Base-by-base conservation (phyloP, 2,113 vertebrate species). In the Sinocyclocheilus anshuiensis region DNA sequence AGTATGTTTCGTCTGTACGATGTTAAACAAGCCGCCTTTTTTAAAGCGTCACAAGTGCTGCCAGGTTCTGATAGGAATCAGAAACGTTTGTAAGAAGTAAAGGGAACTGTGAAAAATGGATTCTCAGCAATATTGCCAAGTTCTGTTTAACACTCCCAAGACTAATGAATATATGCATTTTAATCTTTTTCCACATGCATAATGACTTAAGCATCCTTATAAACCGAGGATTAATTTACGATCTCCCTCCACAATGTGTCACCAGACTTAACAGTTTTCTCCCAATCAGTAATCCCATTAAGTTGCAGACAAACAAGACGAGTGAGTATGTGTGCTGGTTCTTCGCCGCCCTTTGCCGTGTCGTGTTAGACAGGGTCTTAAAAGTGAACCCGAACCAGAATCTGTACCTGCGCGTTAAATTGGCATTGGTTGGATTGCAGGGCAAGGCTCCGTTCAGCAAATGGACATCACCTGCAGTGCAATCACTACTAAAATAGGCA, bases 211-310 rank as follows among this genome's bases (percentile, higher is more conserved):
- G 81, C 65, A 33, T 83, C 81, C 65, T 83, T 71, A 71, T 53
- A 71, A 82, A 83, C 24, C 26, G 59, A 65, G 67, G 65, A 86
- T 79, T 79, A 80, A 86, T 80, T 69, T 45, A 83, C 45, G 26
- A 71, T 65, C 65, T 71, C 81, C 16, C 81, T 67, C 65, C 65
- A 24, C 81, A 71, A 39, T 53, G 45, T 83, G 81, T 83, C 81
- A 71, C 65, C 18, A 55, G 59, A 48, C 65, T 33, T 71, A 53
- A 83, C 77, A 55, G 48, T 39, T 79, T 61, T 82, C 67, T 57
- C 76, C 77, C 86, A 82, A 71, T 83, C 79, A 85, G 72, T 86
- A 89, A 89, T 86, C 84, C 81, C 69, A 88, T 88, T 88, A 85
- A 33, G 39, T 67, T 36, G 33, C 74, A 74, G 76, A 81, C 76